Evolutionary conservation across 2,113 vertebrate genomes (phyloP).

Genomic region (Corydoras sp.): DNA sequence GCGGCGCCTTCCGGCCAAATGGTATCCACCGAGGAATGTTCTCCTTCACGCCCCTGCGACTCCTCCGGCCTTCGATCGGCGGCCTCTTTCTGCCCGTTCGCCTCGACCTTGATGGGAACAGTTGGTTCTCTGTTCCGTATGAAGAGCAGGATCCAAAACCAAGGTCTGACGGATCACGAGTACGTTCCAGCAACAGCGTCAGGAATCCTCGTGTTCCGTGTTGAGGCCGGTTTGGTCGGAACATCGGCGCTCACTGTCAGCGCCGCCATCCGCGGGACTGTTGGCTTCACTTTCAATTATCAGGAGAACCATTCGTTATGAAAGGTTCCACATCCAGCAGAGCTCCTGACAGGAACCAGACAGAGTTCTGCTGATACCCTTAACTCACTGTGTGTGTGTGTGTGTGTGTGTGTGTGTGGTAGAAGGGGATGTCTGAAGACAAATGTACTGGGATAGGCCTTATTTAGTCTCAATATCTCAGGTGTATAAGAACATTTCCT

Average conservation of each 20-base stretch:
- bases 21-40: constrained; percentile 50
- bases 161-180: background rate
- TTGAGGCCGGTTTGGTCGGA: background rate
- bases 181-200: background rate
- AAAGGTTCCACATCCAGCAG: constrained; percentile 19
- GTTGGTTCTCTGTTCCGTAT: too few species aligned
- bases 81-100: constrained; percentile 36
- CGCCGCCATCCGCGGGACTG: background rate
- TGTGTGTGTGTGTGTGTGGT: too few species aligned
- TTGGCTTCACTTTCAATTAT: constrained; percentile 31
- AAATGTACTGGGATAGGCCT: too few species aligned
- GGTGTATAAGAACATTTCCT: too few species aligned
- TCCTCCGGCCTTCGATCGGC: constrained; percentile 58
- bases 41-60: constrained; percentile 46
- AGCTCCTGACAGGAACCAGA: constrained; percentile 22
- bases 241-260: constrained; percentile 18
- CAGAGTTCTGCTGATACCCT: constrained; percentile 17
- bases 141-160: too few species aligned
- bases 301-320: constrained; percentile 25
- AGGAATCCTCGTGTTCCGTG: background rate
- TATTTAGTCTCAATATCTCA: too few species aligned
- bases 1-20: constrained; percentile 48
- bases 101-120: constrained; percentile 58
- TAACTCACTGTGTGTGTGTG: background rate
- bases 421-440: too few species aligned